Evolutionary conservation across 1,140 invertebrate species (phyloP).

Genomic region (Eupristina koningsbergeri): DNA sequence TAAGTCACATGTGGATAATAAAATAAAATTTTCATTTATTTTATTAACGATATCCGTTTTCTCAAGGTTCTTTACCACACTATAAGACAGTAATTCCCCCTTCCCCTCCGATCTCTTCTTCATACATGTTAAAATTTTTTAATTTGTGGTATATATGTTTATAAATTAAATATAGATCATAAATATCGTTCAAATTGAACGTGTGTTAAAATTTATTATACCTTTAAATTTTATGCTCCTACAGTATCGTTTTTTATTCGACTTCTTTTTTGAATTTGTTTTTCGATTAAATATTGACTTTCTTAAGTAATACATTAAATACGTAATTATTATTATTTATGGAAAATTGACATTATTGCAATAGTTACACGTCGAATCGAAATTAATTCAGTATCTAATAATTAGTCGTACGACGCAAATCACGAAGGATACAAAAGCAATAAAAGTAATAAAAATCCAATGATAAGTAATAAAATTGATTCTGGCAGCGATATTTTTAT

Average conservation of each 20-base stretch:
- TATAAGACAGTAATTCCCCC: not conserved
- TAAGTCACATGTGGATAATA: not conserved
- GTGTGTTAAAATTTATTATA: not conserved
- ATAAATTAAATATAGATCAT: constrained; percentile 16
- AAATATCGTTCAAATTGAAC: constrained; percentile 5
- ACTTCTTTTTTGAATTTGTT: not conserved
- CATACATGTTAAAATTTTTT: not conserved
- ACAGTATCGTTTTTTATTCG: not conserved
- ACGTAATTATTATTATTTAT: not conserved
- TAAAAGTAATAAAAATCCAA: too few species aligned
- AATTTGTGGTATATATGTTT: constrained; percentile 1
- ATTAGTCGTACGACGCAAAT: not conserved
- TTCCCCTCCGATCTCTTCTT: not conserved
- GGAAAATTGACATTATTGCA: not conserved
- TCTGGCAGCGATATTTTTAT: not conserved
- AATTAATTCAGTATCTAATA: not conserved
- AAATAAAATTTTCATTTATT: constrained; percentile 5
- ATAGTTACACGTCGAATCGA: not conserved
- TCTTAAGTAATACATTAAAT: not conserved
- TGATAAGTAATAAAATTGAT: not conserved
- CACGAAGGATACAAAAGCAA: too few species aligned
- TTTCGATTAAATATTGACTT: constrained; percentile 4
- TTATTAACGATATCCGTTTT: not conserved
- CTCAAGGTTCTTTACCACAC: not conserved
- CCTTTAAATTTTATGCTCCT: not conserved